Conservation (phyloP, 2,888 invertebrate genomes). For the Malthinus flaveolus region DNA sequence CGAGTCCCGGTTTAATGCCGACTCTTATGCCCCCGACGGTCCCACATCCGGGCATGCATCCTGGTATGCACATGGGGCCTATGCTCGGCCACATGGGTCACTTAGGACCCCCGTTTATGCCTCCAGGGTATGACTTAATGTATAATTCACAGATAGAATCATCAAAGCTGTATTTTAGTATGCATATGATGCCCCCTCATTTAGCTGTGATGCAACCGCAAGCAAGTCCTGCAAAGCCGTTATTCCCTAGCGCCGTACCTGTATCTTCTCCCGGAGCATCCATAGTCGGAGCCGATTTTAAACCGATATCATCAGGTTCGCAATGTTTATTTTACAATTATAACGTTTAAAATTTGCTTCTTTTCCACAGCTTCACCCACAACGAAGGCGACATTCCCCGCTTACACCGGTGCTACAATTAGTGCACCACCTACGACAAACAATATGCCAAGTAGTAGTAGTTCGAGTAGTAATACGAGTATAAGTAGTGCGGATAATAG, state of each 20-base stretch:
- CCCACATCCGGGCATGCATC: constrained; percentile 57
- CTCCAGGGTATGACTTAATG: constrained; percentile 34
- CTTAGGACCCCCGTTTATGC: constrained; percentile 39
- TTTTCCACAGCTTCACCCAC: constrained; percentile 12
- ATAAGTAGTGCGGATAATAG: constrained; percentile 32
- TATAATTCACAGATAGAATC: too few species aligned
- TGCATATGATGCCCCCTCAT: constrained; percentile 60
- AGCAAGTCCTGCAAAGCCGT: constrained; percentile 67
- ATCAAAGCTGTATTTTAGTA: constrained; percentile 45
- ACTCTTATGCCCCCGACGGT: constrained; percentile 64
- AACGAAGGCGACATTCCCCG: constrained; percentile 24
- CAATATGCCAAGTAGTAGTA: constrained; percentile 42
- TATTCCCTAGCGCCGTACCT: constrained; percentile 80
- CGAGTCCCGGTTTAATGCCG: constrained; percentile 66
- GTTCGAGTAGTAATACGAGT: constrained; percentile 13
- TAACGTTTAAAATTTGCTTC: neutral
- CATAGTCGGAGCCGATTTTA: constrained; percentile 65
- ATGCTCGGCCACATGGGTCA: constrained; percentile 75
- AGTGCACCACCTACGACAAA: constrained; percentile 74
- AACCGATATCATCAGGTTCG: constrained; percentile 62
- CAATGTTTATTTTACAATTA: constrained; percentile 37
- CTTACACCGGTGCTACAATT: constrained; percentile 68
- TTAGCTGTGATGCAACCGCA: constrained; percentile 60
- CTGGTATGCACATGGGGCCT: constrained; percentile 62
- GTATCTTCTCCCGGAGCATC: constrained; percentile 61